Evolutionary conservation across 2,797 vertebrate genomes (phyloP), one percentile per base, ranked within the genome.

Genomic region (Rallus crepitans): DNA sequence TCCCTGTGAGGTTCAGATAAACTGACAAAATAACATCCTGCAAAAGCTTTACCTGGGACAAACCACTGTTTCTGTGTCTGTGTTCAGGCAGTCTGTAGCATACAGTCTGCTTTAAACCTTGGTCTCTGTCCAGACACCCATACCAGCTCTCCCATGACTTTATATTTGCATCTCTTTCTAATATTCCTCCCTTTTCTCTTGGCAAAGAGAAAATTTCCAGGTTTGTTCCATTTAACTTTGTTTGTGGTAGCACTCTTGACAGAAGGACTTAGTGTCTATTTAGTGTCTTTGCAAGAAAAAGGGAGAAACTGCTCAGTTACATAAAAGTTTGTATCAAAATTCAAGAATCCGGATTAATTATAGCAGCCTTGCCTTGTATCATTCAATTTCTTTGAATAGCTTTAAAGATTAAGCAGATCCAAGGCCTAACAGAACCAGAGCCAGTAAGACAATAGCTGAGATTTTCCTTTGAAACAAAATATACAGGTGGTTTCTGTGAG

Each of bases 381-480:
- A 95, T 93, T 97, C 80, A 94, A 83, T 95, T 94, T 76, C 82
- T 93, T 87, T 96, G 94, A 96, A 96, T 97, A 90, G 94, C 92
- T 96, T 96, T 97, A 96, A 96, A 96, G 93, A 93, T 97, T 95
- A 96, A 95, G 93, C 86, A 89, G 94, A 96, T 96, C 94, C 94
- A 97, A 82, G 87, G 94, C 86, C 96, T 96, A 96, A 89, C 95
- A 97, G 97, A 93, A 96, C 89, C 90, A 93, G 94, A 87, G 93
- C 95, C 95, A 96, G 91, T 95, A 93, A 95, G 96, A 98, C 94
- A 93, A 97, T 96, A 95, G 93, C 90, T 70, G 91, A 97, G 97
- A 95, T 96, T 97, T 97, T 79, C 95, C 97, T 98, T 98, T 98
- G 98, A 98, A 98, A 98, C 96, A 91, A 97, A 98, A 97, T 97